Conservation (phyloP, 2,113 vertebrate genomes). For the Microtus pennsylvanicus region DNA sequence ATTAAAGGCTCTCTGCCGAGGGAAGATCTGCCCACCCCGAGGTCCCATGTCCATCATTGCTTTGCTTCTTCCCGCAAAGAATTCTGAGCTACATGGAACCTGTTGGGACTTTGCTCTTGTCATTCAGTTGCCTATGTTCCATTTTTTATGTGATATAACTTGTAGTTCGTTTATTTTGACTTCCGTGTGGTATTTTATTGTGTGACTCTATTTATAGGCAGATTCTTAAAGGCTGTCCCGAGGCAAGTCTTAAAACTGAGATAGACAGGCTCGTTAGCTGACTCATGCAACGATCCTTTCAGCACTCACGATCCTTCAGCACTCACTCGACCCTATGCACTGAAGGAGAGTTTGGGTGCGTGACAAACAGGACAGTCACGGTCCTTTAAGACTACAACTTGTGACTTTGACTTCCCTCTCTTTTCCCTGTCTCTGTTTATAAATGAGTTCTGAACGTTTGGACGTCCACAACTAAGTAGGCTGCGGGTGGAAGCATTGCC, state of each 20-base stretch:
- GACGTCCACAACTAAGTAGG: background rate
- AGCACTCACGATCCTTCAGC: background rate
- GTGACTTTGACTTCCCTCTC: background rate
- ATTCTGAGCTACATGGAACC: background rate
- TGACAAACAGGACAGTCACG: background rate
- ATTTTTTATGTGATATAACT: background rate
- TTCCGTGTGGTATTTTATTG: background rate
- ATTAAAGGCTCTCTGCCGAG: background rate
- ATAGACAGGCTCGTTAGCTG: background rate
- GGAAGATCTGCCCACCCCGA: accelerated
- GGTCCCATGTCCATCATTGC: background rate
- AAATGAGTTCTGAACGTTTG: background rate
- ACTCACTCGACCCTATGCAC: no score
- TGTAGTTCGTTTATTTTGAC: background rate
- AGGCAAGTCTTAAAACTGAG: background rate
- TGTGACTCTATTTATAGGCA: background rate
- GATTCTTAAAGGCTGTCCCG: background rate
- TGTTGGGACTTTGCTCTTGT: background rate
- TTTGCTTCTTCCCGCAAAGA: background rate
- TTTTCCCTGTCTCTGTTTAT: background rate
- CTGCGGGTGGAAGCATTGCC: background rate
- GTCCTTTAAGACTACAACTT: background rate
- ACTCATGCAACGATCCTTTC: background rate
- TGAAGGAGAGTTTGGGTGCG: background rate
- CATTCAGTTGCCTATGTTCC: background rate